Base-by-base conservation (phyloP, 1,140 invertebrate species). In the Cryptotermes secundus region DNA sequence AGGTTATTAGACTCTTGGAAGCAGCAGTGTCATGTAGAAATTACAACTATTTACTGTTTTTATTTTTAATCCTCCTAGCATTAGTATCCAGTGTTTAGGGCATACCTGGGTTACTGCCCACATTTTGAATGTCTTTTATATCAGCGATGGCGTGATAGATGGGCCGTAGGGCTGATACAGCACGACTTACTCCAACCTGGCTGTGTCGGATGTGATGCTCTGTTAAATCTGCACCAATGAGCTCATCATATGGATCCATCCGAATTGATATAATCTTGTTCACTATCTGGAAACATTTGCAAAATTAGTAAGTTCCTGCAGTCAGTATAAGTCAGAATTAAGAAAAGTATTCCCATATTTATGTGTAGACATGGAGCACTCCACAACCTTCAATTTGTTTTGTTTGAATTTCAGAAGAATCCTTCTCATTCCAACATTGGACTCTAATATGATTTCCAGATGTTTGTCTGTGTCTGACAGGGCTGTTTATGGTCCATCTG, bases 161-260 rank as follows among this genome's bases (percentile, higher is more conserved):
- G 24, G 91, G 90, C 35, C 90, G 88, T 34, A 94, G 89, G 9
- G 92, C 92, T 19, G 92, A 93, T 79, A 94, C 86, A 3, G 93
- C 93, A 87, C 93, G 88, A 19, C 91, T 92, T 6, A 94, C 90
- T n/a, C 93, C 94, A 59, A 93, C 91, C 90, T 93, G 86, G 65
- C 88, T 90, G 87, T 94, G 92, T 86, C 90, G 89, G 83, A 98
- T 94, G 81, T 93, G 92, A 89, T 98, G 97, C 88, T 98, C 97
- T 1, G 95, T 94, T 26, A 97, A 91, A 92, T 98, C 97, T 24
- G 96, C 96, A 6, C 97, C 97, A 1, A 97, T 88, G 34, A 97
- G 90, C 88, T 98, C 97, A 83, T 96, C 95, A 85, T 96, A 93
- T 2, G 94, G 92, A 81, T 94, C 92, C 95, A 98, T 96, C 49